Percentiles rank a stretch among this genome's conserved stretches.
These are phyloP conservation scores for Scelioninae gen. 2 DNA, from an alignment of 2,888 invertebrate genomes.

Conservation along the genomic window DNA sequence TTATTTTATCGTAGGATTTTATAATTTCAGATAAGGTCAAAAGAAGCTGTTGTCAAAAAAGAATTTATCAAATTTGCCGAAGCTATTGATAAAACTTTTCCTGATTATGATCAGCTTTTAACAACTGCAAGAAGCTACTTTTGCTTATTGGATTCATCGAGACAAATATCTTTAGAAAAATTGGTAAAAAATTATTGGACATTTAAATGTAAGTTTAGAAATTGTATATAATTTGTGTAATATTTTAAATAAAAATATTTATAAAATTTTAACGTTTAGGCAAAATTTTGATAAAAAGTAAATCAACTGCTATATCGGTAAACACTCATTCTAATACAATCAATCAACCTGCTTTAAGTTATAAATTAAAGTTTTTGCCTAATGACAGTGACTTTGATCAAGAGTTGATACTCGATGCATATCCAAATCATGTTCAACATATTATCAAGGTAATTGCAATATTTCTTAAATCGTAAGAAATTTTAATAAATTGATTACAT, in stretches of 20 bases:
- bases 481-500: no score
- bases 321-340: no score
- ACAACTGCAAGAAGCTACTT: slow-evolving; percentile 34
- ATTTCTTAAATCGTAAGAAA: no score
- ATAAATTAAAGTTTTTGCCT: slow-evolving; percentile 7
- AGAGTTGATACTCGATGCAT: slow-evolving; percentile 1
- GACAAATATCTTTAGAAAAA: slow-evolving; percentile 19
- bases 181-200: slow-evolving; percentile 33
- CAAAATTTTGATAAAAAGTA: no score
- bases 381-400: slow-evolving; percentile 10
- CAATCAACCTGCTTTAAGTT: no score
- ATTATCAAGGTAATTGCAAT: slow-evolving; percentile 37
- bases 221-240: no score
- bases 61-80: slow-evolving; percentile 46
- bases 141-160: slow-evolving; percentile 32
- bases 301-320: no score
- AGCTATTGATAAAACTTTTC: slow-evolving; percentile 26
- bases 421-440: slow-evolving; percentile 20
- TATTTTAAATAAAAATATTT: no score
- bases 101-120: slow-evolving; percentile 15
- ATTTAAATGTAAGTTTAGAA: slow-evolving; percentile 38
- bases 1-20: no score
- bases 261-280: no score
- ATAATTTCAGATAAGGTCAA: slow-evolving; percentile 42
- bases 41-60: slow-evolving; percentile 45